phyloP scores from a whole-genome alignment of 2,888 invertebrate species.

The Iselma pallidipennis region DNA sequence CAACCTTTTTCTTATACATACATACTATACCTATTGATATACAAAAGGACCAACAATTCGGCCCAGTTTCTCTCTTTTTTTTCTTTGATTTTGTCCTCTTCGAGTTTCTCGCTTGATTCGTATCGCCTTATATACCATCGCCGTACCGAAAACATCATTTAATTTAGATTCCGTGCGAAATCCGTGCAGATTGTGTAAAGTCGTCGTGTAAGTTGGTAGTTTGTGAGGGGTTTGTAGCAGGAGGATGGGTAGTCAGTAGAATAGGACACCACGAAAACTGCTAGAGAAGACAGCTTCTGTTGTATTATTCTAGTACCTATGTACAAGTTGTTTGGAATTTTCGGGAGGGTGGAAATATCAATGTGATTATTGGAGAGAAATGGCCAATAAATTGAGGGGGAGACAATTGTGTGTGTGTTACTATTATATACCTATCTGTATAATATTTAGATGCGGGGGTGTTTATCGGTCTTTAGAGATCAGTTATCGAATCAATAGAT shows the following conservation, averaged over 20 bases:
- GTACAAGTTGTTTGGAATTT: background rate
- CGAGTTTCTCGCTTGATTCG: background rate
- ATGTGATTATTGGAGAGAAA: background rate
- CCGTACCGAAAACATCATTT: background rate
- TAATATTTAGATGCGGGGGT: too few species aligned
- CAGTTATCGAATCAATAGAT: background rate
- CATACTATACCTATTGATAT: too few species aligned
- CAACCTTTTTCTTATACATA: background rate
- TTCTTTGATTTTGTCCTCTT: background rate
- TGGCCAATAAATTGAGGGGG: background rate
- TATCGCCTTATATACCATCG: background rate
- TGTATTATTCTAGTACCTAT: background rate
- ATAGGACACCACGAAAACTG: background rate
- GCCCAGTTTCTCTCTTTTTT: too few species aligned
- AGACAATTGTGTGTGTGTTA: background rate
- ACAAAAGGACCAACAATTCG: too few species aligned
- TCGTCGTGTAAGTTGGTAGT: background rate
- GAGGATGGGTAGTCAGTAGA: background rate
- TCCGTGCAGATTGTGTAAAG: background rate
- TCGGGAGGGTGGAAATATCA: background rate
- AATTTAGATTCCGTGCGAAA: background rate
- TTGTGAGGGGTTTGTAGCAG: background rate
- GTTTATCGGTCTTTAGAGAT: background rate
- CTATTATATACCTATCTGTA: background rate
- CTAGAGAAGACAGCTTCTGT: background rate